These are phyloP conservation scores for Tauraco hartlaubi DNA, from an alignment of 2,797 vertebrate genomes.

Conservation along the genomic window DNA sequence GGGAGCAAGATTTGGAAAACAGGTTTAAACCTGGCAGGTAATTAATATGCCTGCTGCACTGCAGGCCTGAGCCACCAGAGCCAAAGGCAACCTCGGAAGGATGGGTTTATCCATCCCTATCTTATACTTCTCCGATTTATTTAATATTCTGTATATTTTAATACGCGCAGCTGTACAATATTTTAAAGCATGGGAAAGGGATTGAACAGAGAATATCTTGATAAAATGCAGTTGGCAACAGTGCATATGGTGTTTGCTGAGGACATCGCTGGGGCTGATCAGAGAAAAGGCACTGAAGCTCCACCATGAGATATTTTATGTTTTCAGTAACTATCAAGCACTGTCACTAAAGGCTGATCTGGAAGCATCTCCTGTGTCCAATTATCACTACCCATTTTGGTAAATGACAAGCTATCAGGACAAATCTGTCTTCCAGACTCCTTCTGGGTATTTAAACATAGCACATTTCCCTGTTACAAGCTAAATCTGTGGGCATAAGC, in stretches of 20 bases:
- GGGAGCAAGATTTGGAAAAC: not conserved
- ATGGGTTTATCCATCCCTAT: not conserved
- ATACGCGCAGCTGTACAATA: not conserved
- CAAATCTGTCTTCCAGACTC: conserved; percentile 70
- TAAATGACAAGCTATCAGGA: conserved; percentile 75
- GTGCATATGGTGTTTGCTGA: not conserved
- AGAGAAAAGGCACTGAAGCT: conserved; percentile 47
- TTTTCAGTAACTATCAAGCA: conserved; percentile 63
- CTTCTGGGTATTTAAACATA: conserved; percentile 59
- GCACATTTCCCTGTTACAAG: not conserved
- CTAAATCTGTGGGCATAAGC: conserved; percentile 1
- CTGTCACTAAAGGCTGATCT: conserved; percentile 61
- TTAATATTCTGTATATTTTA: not conserved
- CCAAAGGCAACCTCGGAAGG: not conserved
- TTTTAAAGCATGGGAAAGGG: not conserved
- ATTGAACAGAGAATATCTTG: not conserved
- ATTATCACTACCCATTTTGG: conserved; percentile 76
- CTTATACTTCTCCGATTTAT: not conserved
- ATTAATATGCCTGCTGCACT: not conserved
- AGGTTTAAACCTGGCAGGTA: not conserved
- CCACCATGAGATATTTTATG: conserved; percentile 44
- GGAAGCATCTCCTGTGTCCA: conserved; percentile 72
- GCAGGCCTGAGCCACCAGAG: not conserved
- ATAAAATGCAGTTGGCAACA: not conserved
- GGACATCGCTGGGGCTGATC: not conserved